Evolutionary conservation across 2,888 invertebrate genomes (phyloP), one percentile per base, ranked within the genome.

Genomic region (Scaeva pyrastri): DNA sequence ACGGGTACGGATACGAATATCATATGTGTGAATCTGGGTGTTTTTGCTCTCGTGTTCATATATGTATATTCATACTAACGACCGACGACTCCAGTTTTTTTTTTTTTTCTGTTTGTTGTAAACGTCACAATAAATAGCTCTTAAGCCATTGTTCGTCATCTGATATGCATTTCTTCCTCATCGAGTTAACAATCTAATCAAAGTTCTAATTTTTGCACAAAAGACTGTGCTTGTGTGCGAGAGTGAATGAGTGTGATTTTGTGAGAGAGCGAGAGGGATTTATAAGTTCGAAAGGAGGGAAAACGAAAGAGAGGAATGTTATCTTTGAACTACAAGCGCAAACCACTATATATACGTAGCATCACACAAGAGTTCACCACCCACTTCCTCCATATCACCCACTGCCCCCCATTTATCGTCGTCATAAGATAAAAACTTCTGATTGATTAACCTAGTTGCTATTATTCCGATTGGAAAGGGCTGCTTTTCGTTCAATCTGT

Each of bases 381-480:
- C 71, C 75, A 41, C 31, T 36, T 36, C 19, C 39, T 12, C 56
- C 39, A 60, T 50, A 41, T 23, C 50, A 68, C 68, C 68, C 68
- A 68, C n/a, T 68, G 68, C 39, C 60, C 68, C 68, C 52, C 36
- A 43, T 48, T 62, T 66, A 66, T 66, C 48, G 66, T 70, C 31
- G 31, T 77, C 68, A 56, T 45, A 66, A 82, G 74, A 77, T 78
- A 68, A 41, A 68, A 68, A 75, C 56, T 70, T 58, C 81, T 82
- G 86, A 86, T 86, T 86, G 86, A 86, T 82, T 86, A 86, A 86
- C 86, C 86, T 66, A 86, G 77, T 82, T 86, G 81, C 78, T 82
- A 58, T 75, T 58, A 64, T 80, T 72, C 68, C 76, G 66, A 76
- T 66, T 76, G 72, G 77, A 77, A 64, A 52, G 75, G 43, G 58